These are phyloP conservation scores for Aptenodytes forsteri DNA, from an alignment of 2,113 vertebrate genomes.

Conservation along the genomic window DNA sequence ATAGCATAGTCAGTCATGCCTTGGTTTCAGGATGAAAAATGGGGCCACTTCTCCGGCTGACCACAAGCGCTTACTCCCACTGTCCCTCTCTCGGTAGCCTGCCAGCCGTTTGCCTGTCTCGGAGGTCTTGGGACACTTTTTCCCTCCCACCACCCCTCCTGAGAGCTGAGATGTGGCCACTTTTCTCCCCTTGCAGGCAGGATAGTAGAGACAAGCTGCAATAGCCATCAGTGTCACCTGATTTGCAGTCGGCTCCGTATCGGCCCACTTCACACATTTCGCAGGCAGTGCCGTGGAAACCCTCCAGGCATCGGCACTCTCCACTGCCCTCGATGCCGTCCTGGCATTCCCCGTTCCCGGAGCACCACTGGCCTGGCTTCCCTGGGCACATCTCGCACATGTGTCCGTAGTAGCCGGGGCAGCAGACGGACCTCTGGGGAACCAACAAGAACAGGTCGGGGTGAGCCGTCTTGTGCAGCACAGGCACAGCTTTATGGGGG, in stretches of 20 bases:
- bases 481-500: neutral
- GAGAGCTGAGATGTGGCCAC: neutral
- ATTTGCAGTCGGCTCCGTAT: conserved; percentile 83
- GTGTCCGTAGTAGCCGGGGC: conserved; percentile 88
- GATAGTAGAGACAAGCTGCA: neutral
- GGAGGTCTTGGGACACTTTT: neutral
- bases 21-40: neutral
- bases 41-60: neutral
- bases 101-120: neutral
- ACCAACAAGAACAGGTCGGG: neutral
- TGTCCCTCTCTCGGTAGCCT: neutral
- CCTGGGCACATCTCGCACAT: conserved; percentile 91
- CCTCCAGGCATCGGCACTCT: conserved; percentile 90
- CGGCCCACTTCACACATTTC: conserved; percentile 93
- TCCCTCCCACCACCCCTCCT: neutral
- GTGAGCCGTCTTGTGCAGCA: neutral
- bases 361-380: conserved; percentile 83
- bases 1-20: neutral
- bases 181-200: neutral
- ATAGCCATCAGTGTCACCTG: conserved; percentile 62
- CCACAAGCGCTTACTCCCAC: neutral
- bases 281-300: conserved; percentile 93
- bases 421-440: conserved; percentile 85
- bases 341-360: conserved; percentile 86
- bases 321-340: conserved; percentile 85